Base-by-base conservation (phyloP, 2,113 vertebrate genomes). In the Antigone vipio region DNA sequence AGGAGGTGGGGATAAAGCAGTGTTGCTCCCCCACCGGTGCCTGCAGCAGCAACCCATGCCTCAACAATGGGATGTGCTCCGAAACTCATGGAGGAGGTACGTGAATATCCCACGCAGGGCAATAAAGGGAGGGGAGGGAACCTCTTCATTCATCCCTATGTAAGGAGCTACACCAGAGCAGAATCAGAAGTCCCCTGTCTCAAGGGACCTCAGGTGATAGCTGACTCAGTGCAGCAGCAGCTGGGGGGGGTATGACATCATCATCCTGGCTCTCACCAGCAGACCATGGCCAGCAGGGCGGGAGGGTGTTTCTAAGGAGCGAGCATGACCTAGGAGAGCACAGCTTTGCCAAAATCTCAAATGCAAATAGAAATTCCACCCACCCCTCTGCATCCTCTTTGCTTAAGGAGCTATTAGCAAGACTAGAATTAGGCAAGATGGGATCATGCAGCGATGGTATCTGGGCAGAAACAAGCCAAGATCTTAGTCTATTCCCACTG, bases 11-110 rank as follows among this genome's bases (percentile, higher is more conserved):
- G 17, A 96, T 98, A 68, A 98, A 97, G 88, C 98, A 98, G 58
- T 99, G 99, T 62, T 99, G 99, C 77, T 91, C 92, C 40, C 81
- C 77, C 1, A 73, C 75, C 0, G 97, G 97, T 2, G 94, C 88
- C 89, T 99, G 99, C 71, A 88, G 97, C 91, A 97, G 45, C 75
- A 97, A 93, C 83, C 98, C 98, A 0, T 99, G 99, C 93, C 97
- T 98, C 94, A 99, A 99, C 9, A 98, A 98, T 1, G 99, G 99
- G 5, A 94, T 93, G 71, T 99, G 99, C 75, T 95, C 96, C 1
- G 98, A 98, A 96, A 96, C 93, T 6, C 93, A 69, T 0, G 55
- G 77, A 17, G 98, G 98, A 98, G 99, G 99, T 99, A 95, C 35
- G 98, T 76, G 44, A 75, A 21, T 49, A 35, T 35, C 68, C 73